Conservation (phyloP, 2,797 vertebrate species). For the Thalassophryne amazonica region DNA sequence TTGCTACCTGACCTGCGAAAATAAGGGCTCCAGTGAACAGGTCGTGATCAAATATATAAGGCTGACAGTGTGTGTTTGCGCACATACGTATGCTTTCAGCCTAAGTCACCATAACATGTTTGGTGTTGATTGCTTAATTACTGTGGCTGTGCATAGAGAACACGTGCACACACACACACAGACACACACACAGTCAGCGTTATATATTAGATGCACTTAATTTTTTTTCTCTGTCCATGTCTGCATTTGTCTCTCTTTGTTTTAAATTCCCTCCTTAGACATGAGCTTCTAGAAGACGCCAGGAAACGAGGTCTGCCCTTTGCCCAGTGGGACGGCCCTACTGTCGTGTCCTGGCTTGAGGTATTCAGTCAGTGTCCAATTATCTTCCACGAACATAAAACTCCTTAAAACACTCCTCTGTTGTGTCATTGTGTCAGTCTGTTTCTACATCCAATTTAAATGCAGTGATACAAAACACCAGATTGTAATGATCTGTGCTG, state of each 20-base stretch:
- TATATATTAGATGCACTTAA: background rate
- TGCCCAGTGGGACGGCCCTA: constrained; percentile 95
- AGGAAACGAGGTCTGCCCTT: constrained; percentile 91
- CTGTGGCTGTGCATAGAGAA: too few relatives aligned
- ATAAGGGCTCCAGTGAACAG: too few relatives aligned
- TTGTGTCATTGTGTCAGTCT: background rate
- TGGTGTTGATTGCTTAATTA: too few relatives aligned
- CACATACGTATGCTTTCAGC: too few relatives aligned
- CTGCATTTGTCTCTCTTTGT: background rate
- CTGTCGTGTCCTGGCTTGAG: constrained; percentile 96
- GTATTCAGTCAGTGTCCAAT: constrained; percentile 66
- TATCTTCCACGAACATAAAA: background rate
- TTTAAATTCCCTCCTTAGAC: constrained; percentile 69
- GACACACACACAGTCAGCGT: too few relatives aligned
- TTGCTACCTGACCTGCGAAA: too few relatives aligned
- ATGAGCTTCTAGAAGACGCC: constrained; percentile 93
- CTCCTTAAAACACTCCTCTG: background rate
- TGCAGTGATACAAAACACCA: background rate
- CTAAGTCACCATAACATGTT: too few relatives aligned
- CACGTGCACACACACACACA: too few relatives aligned
- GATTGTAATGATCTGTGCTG: background rate
- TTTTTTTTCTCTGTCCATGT: background rate
- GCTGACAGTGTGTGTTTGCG: too few relatives aligned
- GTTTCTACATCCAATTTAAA: background rate
- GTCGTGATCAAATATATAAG: too few relatives aligned